A percentile compares a stretch with the other conserved stretches of the same genome.
Conservation (phyloP, 2,888 invertebrate species). For the Oxycera nigricornis region DNA sequence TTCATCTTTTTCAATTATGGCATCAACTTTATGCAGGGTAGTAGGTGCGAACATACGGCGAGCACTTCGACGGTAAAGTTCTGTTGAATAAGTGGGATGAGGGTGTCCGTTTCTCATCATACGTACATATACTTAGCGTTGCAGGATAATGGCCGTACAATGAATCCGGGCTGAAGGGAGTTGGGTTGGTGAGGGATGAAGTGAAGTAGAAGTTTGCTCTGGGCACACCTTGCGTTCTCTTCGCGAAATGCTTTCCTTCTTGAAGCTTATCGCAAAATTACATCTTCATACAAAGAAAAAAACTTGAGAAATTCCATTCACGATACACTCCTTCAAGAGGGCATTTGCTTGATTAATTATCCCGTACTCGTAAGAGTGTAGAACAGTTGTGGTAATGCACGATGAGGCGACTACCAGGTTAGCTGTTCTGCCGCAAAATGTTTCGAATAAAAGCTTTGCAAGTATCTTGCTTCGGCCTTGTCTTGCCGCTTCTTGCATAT, state of each 20-base stretch:
- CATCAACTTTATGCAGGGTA: not conserved
- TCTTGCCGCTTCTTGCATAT: too few relatives aligned
- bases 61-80: not conserved
- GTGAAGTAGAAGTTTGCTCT: not conserved
- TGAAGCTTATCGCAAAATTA: conserved; percentile 6
- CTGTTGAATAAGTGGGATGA: not conserved
- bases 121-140: not conserved
- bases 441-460: too few relatives aligned
- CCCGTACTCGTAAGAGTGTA: not conserved
- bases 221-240: not conserved
- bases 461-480: too few relatives aligned
- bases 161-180: not conserved
- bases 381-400: not conserved
- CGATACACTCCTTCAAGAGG: conserved; percentile 14
- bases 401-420: too few relatives aligned
- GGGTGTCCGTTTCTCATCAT: not conserved
- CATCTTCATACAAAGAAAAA: conserved; percentile 19
- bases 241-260: not conserved
- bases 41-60: not conserved
- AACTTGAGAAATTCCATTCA: conserved; percentile 28
- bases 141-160: not conserved
- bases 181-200: not conserved
- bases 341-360: conserved; percentile 24
- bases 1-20: conserved; percentile 5
- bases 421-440: too few relatives aligned